A percentile compares a stretch with the other conserved stretches of the same genome.
Evolutionary conservation across 2,797 vertebrate genomes (phyloP).

Genomic region (Ciconia nigra): DNA sequence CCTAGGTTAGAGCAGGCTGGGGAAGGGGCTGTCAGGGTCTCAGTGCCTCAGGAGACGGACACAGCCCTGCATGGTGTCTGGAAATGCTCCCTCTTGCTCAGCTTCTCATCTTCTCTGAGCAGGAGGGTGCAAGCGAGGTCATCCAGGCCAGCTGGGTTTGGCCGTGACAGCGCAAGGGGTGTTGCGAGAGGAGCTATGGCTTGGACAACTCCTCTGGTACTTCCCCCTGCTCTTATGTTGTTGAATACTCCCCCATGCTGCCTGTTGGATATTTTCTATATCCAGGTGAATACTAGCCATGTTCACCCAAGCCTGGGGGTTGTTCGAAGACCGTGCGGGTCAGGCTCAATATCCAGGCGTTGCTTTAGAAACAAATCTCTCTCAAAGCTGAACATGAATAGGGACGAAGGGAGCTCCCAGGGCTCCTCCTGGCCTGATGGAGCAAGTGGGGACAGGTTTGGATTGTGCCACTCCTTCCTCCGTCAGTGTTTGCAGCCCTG

Average conservation of each 20-base stretch:
- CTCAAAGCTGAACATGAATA: not conserved
- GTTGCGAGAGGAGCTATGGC: not conserved
- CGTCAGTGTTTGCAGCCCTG: rapidly evolving
- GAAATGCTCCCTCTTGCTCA: not conserved
- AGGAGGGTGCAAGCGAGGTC: not conserved
- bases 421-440: not conserved
- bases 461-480: not conserved
- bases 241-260: not conserved
- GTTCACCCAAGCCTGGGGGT: not conserved
- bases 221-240: not conserved
- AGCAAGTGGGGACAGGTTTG: not conserved
- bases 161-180: not conserved
- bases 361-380: not conserved
- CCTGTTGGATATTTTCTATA: not conserved
- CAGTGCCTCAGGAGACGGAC: not conserved
- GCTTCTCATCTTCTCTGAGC: not conserved
- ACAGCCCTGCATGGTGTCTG: not conserved
- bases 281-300: not conserved
- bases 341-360: not conserved
- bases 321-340: not conserved
- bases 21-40: not conserved
- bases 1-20: not conserved
- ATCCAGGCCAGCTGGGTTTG: not conserved
- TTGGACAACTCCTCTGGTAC: not conserved
- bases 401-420: not conserved